Evolutionary conservation across 2,888 invertebrate species (phyloP), one percentile per base, ranked within the genome.

Genomic region (Plagiodera versicolora): DNA sequence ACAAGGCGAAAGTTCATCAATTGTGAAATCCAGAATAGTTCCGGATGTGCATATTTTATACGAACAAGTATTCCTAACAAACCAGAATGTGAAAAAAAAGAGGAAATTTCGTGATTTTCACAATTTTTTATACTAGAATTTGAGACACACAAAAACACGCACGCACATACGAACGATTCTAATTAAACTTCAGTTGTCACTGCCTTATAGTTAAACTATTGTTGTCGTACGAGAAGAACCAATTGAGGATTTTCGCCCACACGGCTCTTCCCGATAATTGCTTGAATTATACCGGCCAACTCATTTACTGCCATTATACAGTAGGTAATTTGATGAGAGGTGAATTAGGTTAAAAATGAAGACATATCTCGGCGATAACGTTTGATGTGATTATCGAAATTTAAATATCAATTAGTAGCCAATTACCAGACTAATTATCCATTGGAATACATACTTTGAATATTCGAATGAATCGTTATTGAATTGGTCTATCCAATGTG

Each of bases 271-370:
- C 14, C 14, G n/a, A 39, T 39, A 14, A 39, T 39, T 14, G 39
- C 39, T 39, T 8, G 49, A 48, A 49, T 48, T 39, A 50, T n/a
- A 51, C 50, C 51, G 57, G n/a, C n/a, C n/a, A n/a, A 46, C 57
- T 51, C 57, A 10, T 11, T 45, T 24, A 6, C 16, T 2, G 46
- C 50, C 16, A 44, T 28, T 6, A 32, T 51, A 57, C n/a, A 24
- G 24, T 24, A 24, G 24, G 49, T 57, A 45, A 18, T 51, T 57
- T 17, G 14, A 18, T n/a, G 4, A 8, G 24, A 49, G 51, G 57
- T 50, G 49, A 46, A 10, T 5, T 8, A 49, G 57, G 51, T 51
- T 46, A 56, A 51, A 51, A 39, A 11, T 39, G 4, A n/a, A n/a
- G 14, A 3, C 1, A n/a, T 18, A 51, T 55, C 44, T 24, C 19